phyloP scores from a whole-genome alignment of 2,797 vertebrate genomes.

The Pterois miles region DNA sequence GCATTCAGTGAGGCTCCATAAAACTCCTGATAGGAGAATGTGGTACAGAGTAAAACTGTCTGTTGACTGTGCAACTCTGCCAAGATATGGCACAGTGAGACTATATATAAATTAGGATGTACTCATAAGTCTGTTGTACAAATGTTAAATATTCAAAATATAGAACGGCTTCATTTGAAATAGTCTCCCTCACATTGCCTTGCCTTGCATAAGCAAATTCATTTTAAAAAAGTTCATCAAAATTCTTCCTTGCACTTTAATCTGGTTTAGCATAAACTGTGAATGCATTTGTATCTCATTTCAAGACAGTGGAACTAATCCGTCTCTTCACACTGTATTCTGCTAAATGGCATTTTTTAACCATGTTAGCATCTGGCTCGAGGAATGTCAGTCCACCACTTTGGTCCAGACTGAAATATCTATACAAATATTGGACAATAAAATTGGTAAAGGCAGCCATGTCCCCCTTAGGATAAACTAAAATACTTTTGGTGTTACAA shows the following conservation, averaged over 20 bases:
- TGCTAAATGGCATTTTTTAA: neutral
- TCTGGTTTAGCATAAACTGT: constrained; percentile 29
- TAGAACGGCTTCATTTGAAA: neutral
- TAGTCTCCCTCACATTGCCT: neutral
- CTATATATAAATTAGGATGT: neutral
- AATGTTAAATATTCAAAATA: constrained; percentile 12
- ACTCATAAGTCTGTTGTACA: neutral
- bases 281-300: constrained; percentile 45
- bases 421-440: neutral
- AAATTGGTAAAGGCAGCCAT: neutral
- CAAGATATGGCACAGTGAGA: constrained; percentile 15
- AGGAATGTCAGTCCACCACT: neutral
- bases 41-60: constrained; percentile 21
- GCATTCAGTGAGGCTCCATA: constrained; percentile 38
- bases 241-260: constrained; percentile 5
- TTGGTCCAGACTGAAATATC: neutral
- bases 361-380: neutral
- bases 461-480: neutral
- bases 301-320: constrained; percentile 1
- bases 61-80: neutral
- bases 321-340: neutral
- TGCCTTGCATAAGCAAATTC: neutral
- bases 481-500: neutral
- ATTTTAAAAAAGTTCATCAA: neutral
- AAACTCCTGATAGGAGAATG: constrained; percentile 38